phyloP scores from a whole-genome alignment of 1,140 invertebrate genomes.

The Drosophila leontia region DNA sequence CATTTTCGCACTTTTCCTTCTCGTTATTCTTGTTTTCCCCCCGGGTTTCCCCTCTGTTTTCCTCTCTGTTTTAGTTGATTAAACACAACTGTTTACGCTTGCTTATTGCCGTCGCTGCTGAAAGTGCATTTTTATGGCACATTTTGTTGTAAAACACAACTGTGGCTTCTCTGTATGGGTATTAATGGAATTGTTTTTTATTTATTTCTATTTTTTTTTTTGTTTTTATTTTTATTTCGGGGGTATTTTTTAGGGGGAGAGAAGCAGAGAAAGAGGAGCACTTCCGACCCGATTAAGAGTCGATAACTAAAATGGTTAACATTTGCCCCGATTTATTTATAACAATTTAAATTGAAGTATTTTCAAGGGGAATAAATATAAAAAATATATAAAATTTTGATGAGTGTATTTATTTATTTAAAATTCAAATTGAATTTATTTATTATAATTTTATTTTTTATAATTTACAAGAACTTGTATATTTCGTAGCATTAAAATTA shows the following conservation, averaged over 20 bases:
- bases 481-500: too few relatives aligned
- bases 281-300: slow-evolving; percentile 19
- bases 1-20: slow-evolving; percentile 16
- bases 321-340: slow-evolving; percentile 4
- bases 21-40: slow-evolving; percentile 9
- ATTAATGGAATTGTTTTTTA: slow-evolving; percentile 22
- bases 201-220: neutral
- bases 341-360: neutral
- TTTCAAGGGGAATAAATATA: neutral
- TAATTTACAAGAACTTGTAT: neutral
- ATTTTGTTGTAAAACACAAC: slow-evolving; percentile 21
- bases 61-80: slow-evolving; percentile 69
- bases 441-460: too few relatives aligned
- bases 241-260: neutral
- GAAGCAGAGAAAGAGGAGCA: neutral
- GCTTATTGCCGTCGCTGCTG: slow-evolving; percentile 38
- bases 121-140: slow-evolving; percentile 54
- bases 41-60: slow-evolving; percentile 1
- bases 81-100: slow-evolving; percentile 70
- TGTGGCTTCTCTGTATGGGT: neutral
- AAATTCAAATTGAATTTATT: neutral
- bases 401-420: neutral
- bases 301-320: slow-evolving; percentile 16
- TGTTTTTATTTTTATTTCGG: neutral
- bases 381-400: too few relatives aligned